A percentile compares a stretch with the other conserved stretches of the same genome.
phyloP scores from a whole-genome alignment of 2,113 vertebrate genomes.

The Daboia siamensis region DNA sequence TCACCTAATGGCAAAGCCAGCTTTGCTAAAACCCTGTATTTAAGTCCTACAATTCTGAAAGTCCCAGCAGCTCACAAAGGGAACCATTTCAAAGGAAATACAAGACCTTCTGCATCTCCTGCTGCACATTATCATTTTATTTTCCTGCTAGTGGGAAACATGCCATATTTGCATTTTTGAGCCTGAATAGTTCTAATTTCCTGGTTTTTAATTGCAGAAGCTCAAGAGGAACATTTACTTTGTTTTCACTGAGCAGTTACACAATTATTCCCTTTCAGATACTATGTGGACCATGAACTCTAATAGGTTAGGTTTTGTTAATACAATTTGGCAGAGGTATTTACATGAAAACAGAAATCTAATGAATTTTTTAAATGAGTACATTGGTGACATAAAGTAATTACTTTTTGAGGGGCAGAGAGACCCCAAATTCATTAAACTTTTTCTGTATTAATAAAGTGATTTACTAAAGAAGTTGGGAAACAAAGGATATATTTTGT shows the following conservation, averaged over 20 bases:
- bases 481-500: conserved; percentile 51
- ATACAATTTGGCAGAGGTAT: conserved; percentile 76
- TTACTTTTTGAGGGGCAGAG: conserved; percentile 37
- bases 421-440: conserved; percentile 73
- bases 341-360: conserved; percentile 77
- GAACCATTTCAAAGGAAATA: conserved; percentile 31
- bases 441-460: conserved; percentile 72
- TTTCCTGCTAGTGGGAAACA: conserved; percentile 66
- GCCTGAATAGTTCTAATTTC: conserved; percentile 78
- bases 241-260: conserved; percentile 80
- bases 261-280: conserved; percentile 79
- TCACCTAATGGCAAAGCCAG: background rate
- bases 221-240: conserved; percentile 78
- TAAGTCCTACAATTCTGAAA: background rate
- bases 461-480: conserved; percentile 70
- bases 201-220: conserved; percentile 72
- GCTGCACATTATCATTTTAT: conserved; percentile 63
- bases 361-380: conserved; percentile 75
- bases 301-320: conserved; percentile 77
- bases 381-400: conserved; percentile 67
- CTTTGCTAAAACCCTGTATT: background rate
- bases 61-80: conserved; percentile 24
- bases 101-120: conserved; percentile 2
- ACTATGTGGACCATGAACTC: conserved; percentile 76
- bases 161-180: conserved; percentile 78